These are phyloP conservation scores for Ceyx melanurus DNA, from an alignment of 2,113 vertebrate genomes.

Conservation along the genomic window DNA sequence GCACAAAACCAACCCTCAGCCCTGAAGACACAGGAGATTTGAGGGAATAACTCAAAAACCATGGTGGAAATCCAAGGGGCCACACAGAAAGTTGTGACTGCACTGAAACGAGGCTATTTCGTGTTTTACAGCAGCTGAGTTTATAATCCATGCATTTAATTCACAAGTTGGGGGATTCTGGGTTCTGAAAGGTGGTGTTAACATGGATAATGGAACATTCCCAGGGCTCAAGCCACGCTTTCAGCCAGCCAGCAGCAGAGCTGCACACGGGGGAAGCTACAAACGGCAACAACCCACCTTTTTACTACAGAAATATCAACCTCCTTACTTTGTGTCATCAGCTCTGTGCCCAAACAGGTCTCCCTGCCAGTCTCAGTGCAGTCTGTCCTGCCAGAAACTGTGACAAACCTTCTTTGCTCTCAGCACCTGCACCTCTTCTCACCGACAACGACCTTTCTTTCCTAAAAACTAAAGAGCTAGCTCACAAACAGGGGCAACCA, in stretches of 20 bases:
- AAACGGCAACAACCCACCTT: neutral
- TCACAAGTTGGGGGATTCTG: neutral
- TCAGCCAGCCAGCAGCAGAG: fast-evolving
- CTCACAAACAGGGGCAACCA: neutral
- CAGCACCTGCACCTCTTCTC: neutral
- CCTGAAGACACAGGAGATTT: neutral
- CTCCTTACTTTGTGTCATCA: neutral
- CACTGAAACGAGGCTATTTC: neutral
- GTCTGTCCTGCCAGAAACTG: neutral
- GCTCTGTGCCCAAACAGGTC: neutral
- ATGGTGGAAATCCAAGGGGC: neutral
- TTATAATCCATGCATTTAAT: neutral
- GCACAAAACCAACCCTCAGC: neutral
- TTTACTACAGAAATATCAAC: neutral
- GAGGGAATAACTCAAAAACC: neutral
- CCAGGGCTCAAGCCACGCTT: neutral
- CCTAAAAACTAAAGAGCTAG: neutral
- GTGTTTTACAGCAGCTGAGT: neutral
- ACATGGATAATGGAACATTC: fast-evolving
- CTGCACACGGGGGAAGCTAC: fast-evolving
- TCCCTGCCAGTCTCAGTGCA: neutral
- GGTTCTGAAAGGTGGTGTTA: neutral
- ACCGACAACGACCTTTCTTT: neutral
- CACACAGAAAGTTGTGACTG: fast-evolving
- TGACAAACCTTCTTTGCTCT: neutral